These are phyloP conservation scores for Batillaria attramentaria DNA, from an alignment of 1,140 invertebrate genomes.

Conservation along the genomic window DNA sequence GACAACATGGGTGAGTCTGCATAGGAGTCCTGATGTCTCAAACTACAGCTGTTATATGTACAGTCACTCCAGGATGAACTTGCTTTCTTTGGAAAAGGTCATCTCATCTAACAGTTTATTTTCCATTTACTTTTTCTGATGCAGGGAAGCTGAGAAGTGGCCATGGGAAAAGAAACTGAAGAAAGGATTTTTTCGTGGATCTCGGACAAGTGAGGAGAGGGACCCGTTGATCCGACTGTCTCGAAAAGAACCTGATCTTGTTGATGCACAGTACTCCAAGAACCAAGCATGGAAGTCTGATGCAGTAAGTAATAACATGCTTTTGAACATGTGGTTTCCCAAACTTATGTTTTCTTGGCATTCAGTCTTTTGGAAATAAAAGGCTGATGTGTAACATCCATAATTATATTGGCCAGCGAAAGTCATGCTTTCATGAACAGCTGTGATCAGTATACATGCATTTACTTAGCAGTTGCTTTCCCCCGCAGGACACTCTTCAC, in stretches of 20 bases:
- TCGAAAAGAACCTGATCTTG: slow-evolving; percentile 82
- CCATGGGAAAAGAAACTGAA: slow-evolving; percentile 86
- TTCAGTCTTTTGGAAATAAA: too few relatives aligned
- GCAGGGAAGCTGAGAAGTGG: slow-evolving; percentile 76
- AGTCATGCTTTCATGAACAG: background rate
- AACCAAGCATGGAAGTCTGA: slow-evolving; percentile 99
- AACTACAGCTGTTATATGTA: too few relatives aligned
- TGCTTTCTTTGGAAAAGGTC: too few relatives aligned
- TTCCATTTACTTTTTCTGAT: slow-evolving; percentile 34
- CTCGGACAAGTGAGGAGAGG: slow-evolving; percentile 90
- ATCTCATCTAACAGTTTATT: too few relatives aligned
- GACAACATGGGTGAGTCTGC: too few relatives aligned
- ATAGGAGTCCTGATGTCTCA: too few relatives aligned
- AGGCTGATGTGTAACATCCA: too few relatives aligned
- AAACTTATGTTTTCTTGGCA: too few relatives aligned
- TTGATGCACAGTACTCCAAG: slow-evolving; percentile 96
- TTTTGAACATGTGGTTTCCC: too few relatives aligned
- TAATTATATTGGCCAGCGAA: too few relatives aligned
- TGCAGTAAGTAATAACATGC: slow-evolving; percentile 56
- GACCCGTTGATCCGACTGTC: slow-evolving; percentile 92
- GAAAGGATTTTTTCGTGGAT: slow-evolving; percentile 93
- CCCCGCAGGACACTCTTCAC: slow-evolving; percentile 61
- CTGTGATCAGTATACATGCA: background rate
- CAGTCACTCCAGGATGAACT: too few relatives aligned
- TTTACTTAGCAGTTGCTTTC: background rate